Base-by-base conservation (phyloP, 2,888 invertebrate genomes). In the Microchrysa polita region DNA sequence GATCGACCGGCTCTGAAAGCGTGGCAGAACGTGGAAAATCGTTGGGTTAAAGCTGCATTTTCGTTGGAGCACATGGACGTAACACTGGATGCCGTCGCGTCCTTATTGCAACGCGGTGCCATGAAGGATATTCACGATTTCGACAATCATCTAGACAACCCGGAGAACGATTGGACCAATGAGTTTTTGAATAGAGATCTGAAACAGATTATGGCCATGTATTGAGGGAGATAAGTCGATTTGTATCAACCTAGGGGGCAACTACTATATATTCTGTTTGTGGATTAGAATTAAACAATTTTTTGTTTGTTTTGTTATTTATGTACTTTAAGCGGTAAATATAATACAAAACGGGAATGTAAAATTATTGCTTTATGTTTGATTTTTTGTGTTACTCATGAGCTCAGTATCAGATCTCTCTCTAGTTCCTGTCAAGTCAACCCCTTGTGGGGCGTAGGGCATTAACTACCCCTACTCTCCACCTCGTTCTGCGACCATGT, bases 121-220 rank as follows among this genome's bases (percentile, higher is more conserved):
- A 92, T 93, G 83, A 90, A 91, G 74, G 90, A 92, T 79, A 86
- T 99, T n/a, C 87, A 93, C 12, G 98, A 99, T 85, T 98, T 98
- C 83, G 98, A 99, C 86, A 97, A 97, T 86, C 97, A 98, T 85
- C 87, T 98, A 77, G 98, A 98, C 84, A 92, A 98, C 83, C 89
- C 95, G 48, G 87, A 90, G 20, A 88, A 91, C 76, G 97, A 98
- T 83, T 98, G 97, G 96, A 91, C 90, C 79, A 98, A 98, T 79
- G 78, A 81, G 74, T 81, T 81, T 74, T 74, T 85, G 23, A 84
- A 85, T 76, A 79, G 80, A 52, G 84, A 84, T 75, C 78, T 85
- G 5, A 80, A 81, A 60, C 81, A 84, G 73, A 78, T 85, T 44
- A 81, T 84, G 78, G 80, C 83, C 42, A 80, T 84, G 79, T 84